These are phyloP conservation scores for Xylocopa sonorina DNA, from an alignment of 1,140 invertebrate species.

Conservation along the genomic window DNA sequence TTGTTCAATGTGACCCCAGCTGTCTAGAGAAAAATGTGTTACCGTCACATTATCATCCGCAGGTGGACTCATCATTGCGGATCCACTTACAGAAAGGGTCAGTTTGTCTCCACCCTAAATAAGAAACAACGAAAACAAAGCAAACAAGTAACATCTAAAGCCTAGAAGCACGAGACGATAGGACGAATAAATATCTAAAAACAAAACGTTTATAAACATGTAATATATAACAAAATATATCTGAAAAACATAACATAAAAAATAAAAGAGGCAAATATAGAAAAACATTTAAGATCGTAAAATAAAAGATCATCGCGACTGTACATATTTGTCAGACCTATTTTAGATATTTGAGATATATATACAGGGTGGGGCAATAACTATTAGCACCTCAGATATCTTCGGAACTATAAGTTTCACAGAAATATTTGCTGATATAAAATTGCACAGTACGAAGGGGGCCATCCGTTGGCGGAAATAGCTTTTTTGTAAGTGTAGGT, in stretches of 20 bases:
- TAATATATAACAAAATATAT: slow-evolving; percentile 9
- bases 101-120: slow-evolving; percentile 88
- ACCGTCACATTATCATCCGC: slow-evolving; percentile 79
- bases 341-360: neutral
- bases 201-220: neutral
- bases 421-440: no score
- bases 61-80: slow-evolving; percentile 67
- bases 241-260: neutral
- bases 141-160: slow-evolving; percentile 69
- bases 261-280: neutral
- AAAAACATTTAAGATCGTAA: neutral
- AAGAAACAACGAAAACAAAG: slow-evolving; percentile 73
- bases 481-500: no score
- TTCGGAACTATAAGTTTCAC: no score
- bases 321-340: neutral
- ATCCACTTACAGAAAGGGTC: slow-evolving; percentile 85
- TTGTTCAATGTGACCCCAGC: slow-evolving; percentile 80
- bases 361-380: no score
- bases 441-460: no score
- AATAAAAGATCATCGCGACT: neutral
- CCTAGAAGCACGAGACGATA: slow-evolving; percentile 64
- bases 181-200: slow-evolving; percentile 5
- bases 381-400: no score
- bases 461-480: no score
- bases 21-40: slow-evolving; percentile 80